Evolutionary conservation across 1,140 invertebrate species (phyloP).

Genomic region (Lerema accius): DNA sequence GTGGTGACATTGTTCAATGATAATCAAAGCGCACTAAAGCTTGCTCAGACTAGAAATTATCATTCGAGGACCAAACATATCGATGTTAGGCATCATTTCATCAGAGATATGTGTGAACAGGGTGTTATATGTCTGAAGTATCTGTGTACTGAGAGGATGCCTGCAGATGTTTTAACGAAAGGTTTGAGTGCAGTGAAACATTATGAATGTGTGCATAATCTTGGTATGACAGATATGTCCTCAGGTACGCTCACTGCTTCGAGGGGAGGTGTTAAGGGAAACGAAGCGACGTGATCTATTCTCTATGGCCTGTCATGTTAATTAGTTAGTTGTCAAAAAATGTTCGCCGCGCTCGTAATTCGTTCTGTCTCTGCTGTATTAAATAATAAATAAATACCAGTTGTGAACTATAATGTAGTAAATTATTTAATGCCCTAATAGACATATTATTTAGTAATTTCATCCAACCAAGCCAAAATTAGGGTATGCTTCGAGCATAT

Average conservation of each 20-base stretch:
- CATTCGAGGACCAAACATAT: neutral
- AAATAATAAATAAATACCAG: too few relatives aligned
- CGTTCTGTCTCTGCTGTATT: too few relatives aligned
- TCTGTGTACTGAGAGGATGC: constrained; percentile 37
- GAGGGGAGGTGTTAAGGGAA: too few relatives aligned
- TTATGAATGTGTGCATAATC: constrained; percentile 34
- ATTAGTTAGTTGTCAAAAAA: too few relatives aligned
- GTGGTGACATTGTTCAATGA: constrained; percentile 39
- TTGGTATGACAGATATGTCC: constrained; percentile 27
- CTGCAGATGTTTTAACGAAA: constrained; percentile 40
- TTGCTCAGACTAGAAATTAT: constrained; percentile 37
- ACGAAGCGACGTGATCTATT: too few relatives aligned
- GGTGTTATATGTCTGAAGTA: constrained; percentile 36
- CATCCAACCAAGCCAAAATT: too few relatives aligned
- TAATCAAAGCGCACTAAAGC: constrained; percentile 38
- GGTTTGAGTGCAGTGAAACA: constrained; percentile 33
- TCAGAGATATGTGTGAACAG: constrained; percentile 37
- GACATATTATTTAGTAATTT: too few relatives aligned
- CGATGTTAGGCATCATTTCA: constrained; percentile 35
- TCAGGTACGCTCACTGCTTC: constrained; percentile 29
- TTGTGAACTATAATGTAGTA: too few relatives aligned
- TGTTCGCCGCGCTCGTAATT: too few relatives aligned
- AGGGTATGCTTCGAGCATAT: too few relatives aligned
- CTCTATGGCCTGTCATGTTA: too few relatives aligned
- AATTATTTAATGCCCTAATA: too few relatives aligned